Evolutionary conservation across 2,888 invertebrate genomes (phyloP).

Genomic region (Carcina quercana): DNA sequence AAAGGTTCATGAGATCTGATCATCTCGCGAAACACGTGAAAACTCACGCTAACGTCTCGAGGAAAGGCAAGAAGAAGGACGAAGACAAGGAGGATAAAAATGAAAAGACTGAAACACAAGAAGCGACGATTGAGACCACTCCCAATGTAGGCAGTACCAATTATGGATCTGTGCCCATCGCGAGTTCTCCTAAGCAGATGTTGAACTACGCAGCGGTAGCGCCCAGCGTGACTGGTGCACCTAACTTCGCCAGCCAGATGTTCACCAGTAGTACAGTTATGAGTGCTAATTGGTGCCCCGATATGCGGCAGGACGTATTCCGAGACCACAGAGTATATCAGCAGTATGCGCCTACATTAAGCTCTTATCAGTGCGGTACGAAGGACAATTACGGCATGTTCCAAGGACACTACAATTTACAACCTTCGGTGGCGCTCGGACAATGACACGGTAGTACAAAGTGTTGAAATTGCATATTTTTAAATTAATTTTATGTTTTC

Average conservation of each 20-base stretch:
- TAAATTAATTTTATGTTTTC: background rate
- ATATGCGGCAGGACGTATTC: constrained; percentile 47
- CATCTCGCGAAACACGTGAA: constrained; percentile 95
- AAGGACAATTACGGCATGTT: constrained; percentile 66
- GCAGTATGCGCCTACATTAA: constrained; percentile 49
- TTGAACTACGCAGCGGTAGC: constrained; percentile 48
- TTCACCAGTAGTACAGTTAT: constrained; percentile 39
- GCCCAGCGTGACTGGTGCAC: constrained; percentile 33
- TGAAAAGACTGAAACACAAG: constrained; percentile 23
- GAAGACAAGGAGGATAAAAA: constrained; percentile 56
- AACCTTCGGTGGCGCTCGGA: constrained; percentile 62
- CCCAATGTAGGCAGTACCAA: constrained; percentile 39
- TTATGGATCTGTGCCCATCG: constrained; percentile 45
- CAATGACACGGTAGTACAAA: constrained; percentile 42
- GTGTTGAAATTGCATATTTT: too few species aligned
- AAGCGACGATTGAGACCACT: constrained; percentile 7
- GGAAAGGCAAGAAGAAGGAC: constrained; percentile 62
- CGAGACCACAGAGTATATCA: constrained; percentile 56
- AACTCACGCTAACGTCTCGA: constrained; percentile 83
- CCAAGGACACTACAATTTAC: constrained; percentile 66
- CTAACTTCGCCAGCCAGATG: constrained; percentile 35
- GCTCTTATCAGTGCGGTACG: constrained; percentile 59
- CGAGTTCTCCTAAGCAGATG: constrained; percentile 35
- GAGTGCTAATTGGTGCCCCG: constrained; percentile 49
- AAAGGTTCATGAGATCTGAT: constrained; percentile 94